Conservation (phyloP, 2,888 invertebrate genomes). For the Glaucopsyche alexis region DNA sequence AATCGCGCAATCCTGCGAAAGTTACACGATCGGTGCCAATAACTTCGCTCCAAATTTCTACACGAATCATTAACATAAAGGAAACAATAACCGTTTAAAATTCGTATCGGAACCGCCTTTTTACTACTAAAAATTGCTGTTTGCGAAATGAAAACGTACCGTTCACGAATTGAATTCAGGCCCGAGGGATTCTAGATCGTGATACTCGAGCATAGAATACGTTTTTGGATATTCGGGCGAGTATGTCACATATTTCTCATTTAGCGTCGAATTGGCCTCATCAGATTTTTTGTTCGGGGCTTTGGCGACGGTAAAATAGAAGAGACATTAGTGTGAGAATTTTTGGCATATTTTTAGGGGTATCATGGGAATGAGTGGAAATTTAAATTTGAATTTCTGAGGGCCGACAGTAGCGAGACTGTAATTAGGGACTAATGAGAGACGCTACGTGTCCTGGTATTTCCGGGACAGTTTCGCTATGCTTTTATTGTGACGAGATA, state of each 20-base stretch:
- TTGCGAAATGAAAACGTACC: conserved; percentile 61
- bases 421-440: conserved; percentile 78
- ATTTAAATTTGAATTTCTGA: conserved; percentile 74
- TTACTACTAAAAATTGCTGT: conserved; percentile 73
- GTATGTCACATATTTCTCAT: conserved; percentile 37
- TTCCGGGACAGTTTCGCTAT: conserved; percentile 55
- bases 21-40: conserved; percentile 62
- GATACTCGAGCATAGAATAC: conserved; percentile 6
- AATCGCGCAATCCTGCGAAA: conserved; percentile 59
- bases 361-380: conserved; percentile 44
- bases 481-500: conserved; percentile 57
- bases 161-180: conserved; percentile 35
- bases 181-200: conserved; percentile 37
- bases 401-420: conserved; percentile 50
- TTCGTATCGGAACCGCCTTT: conserved; percentile 68
- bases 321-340: conserved; percentile 41
- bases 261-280: conserved; percentile 31
- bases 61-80: conserved; percentile 75
- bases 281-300: conserved; percentile 35
- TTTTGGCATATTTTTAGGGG: conserved; percentile 40
- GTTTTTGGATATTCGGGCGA: conserved; percentile 32
- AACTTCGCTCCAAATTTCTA: conserved; percentile 68
- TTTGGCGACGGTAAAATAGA: conserved; percentile 40
- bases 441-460: conserved; percentile 54
- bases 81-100: conserved; percentile 78